Conservation (phyloP, 2,797 vertebrate genomes). For the Peromyscus attwateri region DNA sequence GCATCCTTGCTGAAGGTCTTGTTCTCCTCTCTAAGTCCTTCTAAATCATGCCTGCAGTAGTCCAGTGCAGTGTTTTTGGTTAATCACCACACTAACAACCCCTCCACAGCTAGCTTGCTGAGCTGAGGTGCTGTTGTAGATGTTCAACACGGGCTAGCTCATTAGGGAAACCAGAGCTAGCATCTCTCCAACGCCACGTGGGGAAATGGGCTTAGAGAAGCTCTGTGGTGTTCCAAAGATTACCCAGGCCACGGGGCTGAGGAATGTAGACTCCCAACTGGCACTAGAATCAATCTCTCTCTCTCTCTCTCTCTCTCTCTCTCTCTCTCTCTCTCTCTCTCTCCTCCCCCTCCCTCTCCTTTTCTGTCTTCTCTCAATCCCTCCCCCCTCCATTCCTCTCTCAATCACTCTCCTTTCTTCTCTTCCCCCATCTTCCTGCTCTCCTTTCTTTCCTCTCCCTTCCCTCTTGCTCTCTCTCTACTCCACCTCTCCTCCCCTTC, state of each 20-base stretch:
- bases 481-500: not conserved
- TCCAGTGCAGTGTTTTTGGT: not conserved
- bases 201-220: not conserved
- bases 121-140: not conserved
- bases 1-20: not conserved
- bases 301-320: too few relatives aligned
- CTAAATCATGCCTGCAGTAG: not conserved
- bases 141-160: not conserved
- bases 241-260: not conserved
- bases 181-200: not conserved
- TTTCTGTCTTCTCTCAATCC: too few relatives aligned
- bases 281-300: not conserved
- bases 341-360: too few relatives aligned
- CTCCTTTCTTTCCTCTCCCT: not conserved
- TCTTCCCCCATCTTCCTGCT: too few relatives aligned
- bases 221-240: not conserved
- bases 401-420: not conserved
- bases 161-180: not conserved
- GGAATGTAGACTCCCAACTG: too few relatives aligned
- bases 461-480: not conserved
- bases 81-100: not conserved
- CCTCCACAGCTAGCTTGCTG: not conserved
- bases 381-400: not conserved
- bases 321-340: too few relatives aligned
- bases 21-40: not conserved